Percentiles rank a stretch among this genome's conserved stretches.
These are phyloP conservation scores for Pimpla rufipes DNA, from an alignment of 2,888 invertebrate species.

Conservation along the genomic window DNA sequence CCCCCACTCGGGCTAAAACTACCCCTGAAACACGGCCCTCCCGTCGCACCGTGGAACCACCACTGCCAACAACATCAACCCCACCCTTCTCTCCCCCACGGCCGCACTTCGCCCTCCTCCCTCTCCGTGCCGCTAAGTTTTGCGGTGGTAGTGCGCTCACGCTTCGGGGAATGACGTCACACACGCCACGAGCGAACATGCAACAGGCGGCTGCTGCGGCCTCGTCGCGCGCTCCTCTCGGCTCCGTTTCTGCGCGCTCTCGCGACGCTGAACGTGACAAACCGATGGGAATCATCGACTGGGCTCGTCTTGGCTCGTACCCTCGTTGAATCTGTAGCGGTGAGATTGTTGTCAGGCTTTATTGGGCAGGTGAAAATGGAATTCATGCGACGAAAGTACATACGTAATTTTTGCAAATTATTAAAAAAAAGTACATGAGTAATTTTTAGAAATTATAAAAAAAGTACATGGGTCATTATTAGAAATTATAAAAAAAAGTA, in stretches of 20 bases:
- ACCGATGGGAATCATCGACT: conserved; percentile 28
- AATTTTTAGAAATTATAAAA: too few relatives aligned
- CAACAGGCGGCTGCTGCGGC: conserved; percentile 82
- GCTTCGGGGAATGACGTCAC: conserved; percentile 80
- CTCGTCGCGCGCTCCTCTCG: conserved; percentile 30
- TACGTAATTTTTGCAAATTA: too few relatives aligned
- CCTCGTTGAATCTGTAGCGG: neutral
- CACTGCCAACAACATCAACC: conserved; percentile 47
- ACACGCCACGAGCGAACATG: conserved; percentile 77
- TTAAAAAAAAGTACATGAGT: too few relatives aligned
- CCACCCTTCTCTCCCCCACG: conserved; percentile 38
- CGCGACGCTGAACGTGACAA: conserved; percentile 39
- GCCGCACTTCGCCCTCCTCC: conserved; percentile 61
- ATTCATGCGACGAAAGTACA: too few relatives aligned
- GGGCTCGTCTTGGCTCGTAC: neutral
- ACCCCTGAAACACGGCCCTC: conserved; percentile 61
- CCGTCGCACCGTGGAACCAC: conserved; percentile 57
- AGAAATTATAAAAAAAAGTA: too few relatives aligned
- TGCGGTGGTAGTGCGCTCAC: conserved; percentile 63
- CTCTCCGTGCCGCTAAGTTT: conserved; percentile 55
- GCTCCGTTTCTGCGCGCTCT: conserved; percentile 18
- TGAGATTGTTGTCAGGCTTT: neutral
- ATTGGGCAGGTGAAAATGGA: too few relatives aligned
- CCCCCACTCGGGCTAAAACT: conserved; percentile 62
- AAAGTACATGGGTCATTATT: too few relatives aligned